Conservation (phyloP, 2,113 vertebrate species). For the Phaethornis superciliosus region DNA sequence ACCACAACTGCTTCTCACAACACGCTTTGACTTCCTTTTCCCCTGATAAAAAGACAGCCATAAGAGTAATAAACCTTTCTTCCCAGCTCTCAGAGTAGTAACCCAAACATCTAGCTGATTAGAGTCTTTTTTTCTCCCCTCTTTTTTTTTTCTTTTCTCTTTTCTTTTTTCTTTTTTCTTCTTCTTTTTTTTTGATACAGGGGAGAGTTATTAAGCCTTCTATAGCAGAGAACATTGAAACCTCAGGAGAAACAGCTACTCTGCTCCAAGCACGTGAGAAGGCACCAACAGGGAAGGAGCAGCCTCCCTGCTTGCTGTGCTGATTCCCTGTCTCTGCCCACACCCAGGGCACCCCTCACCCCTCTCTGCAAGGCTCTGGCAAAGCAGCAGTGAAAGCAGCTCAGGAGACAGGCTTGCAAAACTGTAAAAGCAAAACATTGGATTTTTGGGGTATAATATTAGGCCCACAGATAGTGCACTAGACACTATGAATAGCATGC, state of each 20-base stretch:
- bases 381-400: neutral
- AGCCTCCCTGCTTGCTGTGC: neutral
- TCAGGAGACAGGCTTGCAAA: neutral
- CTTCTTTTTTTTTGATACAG: neutral
- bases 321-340: accelerated
- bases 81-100: neutral
- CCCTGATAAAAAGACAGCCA: neutral
- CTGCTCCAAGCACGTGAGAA: neutral
- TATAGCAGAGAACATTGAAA: neutral
- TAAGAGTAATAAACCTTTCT: constrained; percentile 12
- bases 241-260: neutral
- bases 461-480: neutral
- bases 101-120: neutral
- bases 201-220: neutral
- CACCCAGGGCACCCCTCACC: neutral
- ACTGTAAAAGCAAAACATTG: neutral
- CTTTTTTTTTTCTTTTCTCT: neutral
- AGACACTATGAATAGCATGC: neutral
- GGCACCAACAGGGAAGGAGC: neutral
- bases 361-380: accelerated
- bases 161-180: neutral
- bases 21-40: neutral
- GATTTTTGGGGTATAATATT: neutral
- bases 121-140: accelerated
- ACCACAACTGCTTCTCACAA: neutral